Evolutionary conservation across 2,797 vertebrate genomes (phyloP), one percentile per base, ranked within the genome.

Genomic region (Mareca strepera): DNA sequence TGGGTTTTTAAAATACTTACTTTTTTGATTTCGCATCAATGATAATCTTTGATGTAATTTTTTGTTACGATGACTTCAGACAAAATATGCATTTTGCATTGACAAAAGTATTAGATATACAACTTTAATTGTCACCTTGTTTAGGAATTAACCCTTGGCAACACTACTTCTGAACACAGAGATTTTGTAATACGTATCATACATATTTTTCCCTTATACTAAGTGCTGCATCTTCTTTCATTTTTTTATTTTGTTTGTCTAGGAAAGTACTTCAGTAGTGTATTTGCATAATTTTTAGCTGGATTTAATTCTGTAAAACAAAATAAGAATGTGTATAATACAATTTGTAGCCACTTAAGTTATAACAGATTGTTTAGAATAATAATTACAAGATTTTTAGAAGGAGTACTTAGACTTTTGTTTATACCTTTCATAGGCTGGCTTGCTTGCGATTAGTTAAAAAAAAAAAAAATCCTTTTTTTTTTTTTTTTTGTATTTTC

Each of bases 321-420:
- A 73, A 46, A 68, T 39, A 60, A 31, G 17, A 72, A 75, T 17
- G 6, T 0, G 0, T 7, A 35, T 33, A 41, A 4, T 3, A 64
- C 10, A 69, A 73, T 86, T 92, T 53, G 11, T 46, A 66, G 16
- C 7, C 9, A 60, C 26, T 85, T 10, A 59, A 63, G 7, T 0
- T 33, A 31, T 25, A 37, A 82, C 31, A 55, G 2, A 43, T 6
- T 52, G 6, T 53, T 67, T 43, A 56, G 21, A 86, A 70, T 11
- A 72, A 82, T 17, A 48, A 28, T 13, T 16, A 43, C 53, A 84
- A 26, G 4, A 56, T 90, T 88, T 90, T 58, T 46, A 53, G 28
- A 41, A 18, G 63, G 86, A 70, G 4, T 43, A 63, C 4, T 68
- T n/a, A 62, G n/a, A 52, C 16, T 50, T 25, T 35, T 8, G 63